Conservation (phyloP, 2,888 invertebrate genomes). For the Icerya purchasi region DNA sequence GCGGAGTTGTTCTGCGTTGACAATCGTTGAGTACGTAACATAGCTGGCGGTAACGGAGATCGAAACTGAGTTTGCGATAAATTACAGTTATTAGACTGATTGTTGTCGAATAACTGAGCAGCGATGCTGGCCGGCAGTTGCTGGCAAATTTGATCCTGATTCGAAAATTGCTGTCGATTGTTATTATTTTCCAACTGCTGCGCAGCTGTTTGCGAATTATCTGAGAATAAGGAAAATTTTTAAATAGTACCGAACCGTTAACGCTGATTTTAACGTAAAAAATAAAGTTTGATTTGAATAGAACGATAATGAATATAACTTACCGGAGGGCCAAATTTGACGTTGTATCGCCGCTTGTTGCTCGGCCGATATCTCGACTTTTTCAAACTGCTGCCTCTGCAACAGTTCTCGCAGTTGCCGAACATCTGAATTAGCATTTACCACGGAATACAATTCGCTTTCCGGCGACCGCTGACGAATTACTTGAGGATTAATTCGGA, state of each 20-base stretch:
- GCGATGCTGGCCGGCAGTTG: slow-evolving; percentile 6
- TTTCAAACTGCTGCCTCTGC: slow-evolving; percentile 48
- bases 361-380: slow-evolving; percentile 28
- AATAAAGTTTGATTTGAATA: too few relatives aligned
- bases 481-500: slow-evolving; percentile 8
- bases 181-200: slow-evolving; percentile 3
- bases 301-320: not conserved
- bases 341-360: not conserved
- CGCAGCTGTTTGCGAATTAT: too few relatives aligned
- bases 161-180: slow-evolving; percentile 8
- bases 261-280: too few relatives aligned
- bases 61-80: slow-evolving; percentile 32
- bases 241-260: too few relatives aligned
- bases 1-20: slow-evolving; percentile 16
- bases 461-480: slow-evolving; percentile 9
- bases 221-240: too few relatives aligned
- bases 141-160: slow-evolving; percentile 11
- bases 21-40: slow-evolving; percentile 30
- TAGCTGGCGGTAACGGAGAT: slow-evolving; percentile 41
- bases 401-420: slow-evolving; percentile 59
- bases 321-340: slow-evolving; percentile 8
- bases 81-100: slow-evolving; percentile 19
- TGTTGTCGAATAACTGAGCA: slow-evolving; percentile 3
- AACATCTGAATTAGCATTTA: slow-evolving; percentile 26
- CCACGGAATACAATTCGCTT: slow-evolving; percentile 3